Evolutionary conservation across 2,797 vertebrate species (phyloP).

Genomic region (Dallia pectoralis): DNA sequence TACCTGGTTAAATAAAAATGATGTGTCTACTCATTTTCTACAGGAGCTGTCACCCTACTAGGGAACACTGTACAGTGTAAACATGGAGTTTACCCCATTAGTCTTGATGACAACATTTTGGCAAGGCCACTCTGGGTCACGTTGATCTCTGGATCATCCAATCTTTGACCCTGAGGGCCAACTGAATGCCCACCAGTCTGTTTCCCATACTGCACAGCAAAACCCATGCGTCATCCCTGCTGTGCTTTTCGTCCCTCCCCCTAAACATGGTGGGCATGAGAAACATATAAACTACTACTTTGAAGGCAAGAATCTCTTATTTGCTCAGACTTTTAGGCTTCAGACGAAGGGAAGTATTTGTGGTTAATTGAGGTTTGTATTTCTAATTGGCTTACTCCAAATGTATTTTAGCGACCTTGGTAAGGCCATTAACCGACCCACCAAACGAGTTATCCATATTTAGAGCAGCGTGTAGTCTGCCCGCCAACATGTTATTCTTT

Average conservation of each 20-base stretch:
- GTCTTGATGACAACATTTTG: slow-evolving; percentile 36
- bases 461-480: no score
- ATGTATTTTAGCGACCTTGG: neutral
- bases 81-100: slow-evolving; percentile 3
- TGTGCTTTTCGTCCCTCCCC: slow-evolving; percentile 55
- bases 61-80: neutral
- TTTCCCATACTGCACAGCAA: slow-evolving; percentile 64
- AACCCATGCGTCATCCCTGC: slow-evolving; percentile 55
- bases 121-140: slow-evolving; percentile 2
- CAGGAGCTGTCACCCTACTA: neutral
- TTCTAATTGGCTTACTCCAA: neutral
- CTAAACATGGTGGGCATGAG: slow-evolving; percentile 55
- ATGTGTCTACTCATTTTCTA: neutral
- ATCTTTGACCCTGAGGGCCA: slow-evolving; percentile 37
- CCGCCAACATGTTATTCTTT: no score
- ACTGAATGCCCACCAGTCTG: slow-evolving; percentile 27
- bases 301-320: slow-evolving; percentile 14
- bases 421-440: no score
- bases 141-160: slow-evolving; percentile 27
- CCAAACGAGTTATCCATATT: no score
- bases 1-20: no score
- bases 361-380: neutral
- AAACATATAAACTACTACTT: slow-evolving; percentile 46
- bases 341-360: neutral
- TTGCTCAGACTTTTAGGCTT: neutral